Evolutionary conservation across 1,140 invertebrate species (phyloP).

Genomic region (Carposina sasakii): DNA sequence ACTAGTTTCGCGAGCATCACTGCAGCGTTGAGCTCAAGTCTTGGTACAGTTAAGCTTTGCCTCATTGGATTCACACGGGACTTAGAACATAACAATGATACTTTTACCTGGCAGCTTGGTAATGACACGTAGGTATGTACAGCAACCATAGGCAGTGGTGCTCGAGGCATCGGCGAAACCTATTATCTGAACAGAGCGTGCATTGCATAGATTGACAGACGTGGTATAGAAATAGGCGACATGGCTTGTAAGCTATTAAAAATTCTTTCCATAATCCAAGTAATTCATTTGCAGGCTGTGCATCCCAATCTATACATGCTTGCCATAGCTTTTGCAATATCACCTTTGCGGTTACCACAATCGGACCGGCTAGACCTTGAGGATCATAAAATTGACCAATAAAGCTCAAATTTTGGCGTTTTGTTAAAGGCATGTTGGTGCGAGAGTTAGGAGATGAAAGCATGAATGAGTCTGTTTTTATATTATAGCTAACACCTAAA

Average conservation of each 20-base stretch:
- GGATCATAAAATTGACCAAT: slow-evolving; percentile 11
- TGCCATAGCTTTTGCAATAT: slow-evolving; percentile 12
- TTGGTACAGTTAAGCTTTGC: slow-evolving; percentile 22
- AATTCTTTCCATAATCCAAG: slow-evolving; percentile 1
- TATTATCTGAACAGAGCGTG: slow-evolving; percentile 1
- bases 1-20: too few relatives aligned
- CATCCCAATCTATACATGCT: slow-evolving; percentile 5
- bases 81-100: slow-evolving; percentile 28
- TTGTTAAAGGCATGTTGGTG: neutral
- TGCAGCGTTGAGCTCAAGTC: slow-evolving; percentile 40
- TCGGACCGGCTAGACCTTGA: slow-evolving; percentile 6
- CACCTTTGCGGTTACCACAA: slow-evolving; percentile 10
- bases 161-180: slow-evolving; percentile 8
- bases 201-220: slow-evolving; percentile 1
- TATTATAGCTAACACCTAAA: slow-evolving; percentile 2
- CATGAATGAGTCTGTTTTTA: neutral
- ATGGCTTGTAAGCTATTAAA: slow-evolving; percentile 6
- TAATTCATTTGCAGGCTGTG: neutral
- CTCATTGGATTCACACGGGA: slow-evolving; percentile 35
- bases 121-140: slow-evolving; percentile 24
- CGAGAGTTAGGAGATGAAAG: neutral
- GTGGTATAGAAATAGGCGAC: neutral
- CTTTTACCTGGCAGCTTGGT: neutral
- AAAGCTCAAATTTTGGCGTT: slow-evolving; percentile 6
- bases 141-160: slow-evolving; percentile 30